Percentiles rank a stretch among this genome's conserved stretches.
phyloP scores from a whole-genome alignment of 92 coral and sea anemone genomes.

The Palythoa caribaeorum region DNA sequence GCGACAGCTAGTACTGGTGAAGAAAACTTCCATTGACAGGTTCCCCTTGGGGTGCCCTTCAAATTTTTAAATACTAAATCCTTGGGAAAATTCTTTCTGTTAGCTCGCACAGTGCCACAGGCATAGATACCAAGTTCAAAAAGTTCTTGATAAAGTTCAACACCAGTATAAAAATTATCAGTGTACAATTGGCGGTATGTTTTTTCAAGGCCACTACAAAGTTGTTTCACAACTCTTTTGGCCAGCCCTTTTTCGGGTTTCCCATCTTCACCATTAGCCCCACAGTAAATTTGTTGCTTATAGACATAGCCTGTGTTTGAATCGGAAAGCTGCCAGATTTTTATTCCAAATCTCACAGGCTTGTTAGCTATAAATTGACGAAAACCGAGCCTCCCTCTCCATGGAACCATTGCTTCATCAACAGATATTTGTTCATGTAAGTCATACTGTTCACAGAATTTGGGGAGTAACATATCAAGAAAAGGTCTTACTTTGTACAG shows the following conservation, averaged over 20 bases:
- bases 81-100: not conserved
- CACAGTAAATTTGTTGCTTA: not conserved
- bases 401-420: constrained; percentile 2
- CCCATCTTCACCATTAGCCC: not conserved
- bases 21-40: constrained; percentile 11
- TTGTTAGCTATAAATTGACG: not conserved
- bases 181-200: constrained; percentile 1
- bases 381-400: not conserved
- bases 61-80: not conserved
- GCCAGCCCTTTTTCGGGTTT: not conserved
- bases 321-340: not conserved
- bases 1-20: constrained; percentile 17
- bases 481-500: constrained; percentile 13
- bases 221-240: not conserved
- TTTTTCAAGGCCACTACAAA: not conserved
- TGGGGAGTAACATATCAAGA: not conserved
- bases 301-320: not conserved
- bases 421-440: not conserved
- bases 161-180: constrained; percentile 17
- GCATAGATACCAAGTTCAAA: constrained; percentile 22
- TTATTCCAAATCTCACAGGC: not conserved
- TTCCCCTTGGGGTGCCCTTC: constrained; percentile 13
- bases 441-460: not conserved
- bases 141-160: constrained; percentile 5
- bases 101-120: constrained; percentile 7